Conservation (phyloP, 2,113 vertebrate genomes). For the Ascaphus truei region DNA sequence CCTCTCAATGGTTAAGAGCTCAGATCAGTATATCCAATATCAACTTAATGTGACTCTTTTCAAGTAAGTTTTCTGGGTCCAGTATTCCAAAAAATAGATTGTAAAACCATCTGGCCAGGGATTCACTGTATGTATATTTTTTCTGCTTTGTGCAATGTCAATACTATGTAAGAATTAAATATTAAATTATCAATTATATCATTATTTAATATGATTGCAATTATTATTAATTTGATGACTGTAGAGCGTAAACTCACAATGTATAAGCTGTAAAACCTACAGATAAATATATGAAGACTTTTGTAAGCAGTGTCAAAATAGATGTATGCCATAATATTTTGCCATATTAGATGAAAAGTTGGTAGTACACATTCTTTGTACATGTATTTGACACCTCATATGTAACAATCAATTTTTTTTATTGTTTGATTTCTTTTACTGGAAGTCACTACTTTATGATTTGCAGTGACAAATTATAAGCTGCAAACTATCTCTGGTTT, state of each 20-base stretch:
- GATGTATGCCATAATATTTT: no score
- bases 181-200: no score
- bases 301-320: no score
- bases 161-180: no score
- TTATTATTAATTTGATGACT: no score
- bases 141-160: background rate
- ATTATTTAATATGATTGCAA: no score
- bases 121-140: background rate
- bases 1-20: background rate
- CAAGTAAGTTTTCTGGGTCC: background rate
- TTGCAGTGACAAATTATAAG: conserved; percentile 21
- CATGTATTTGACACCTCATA: background rate
- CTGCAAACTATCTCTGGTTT: conserved; percentile 26
- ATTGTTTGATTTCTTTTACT: conserved; percentile 15
- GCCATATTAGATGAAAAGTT: background rate
- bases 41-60: background rate
- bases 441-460: conserved; percentile 16
- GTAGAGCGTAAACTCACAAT: no score
- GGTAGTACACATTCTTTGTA: background rate
- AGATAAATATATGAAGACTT: no score
- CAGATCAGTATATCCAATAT: background rate
- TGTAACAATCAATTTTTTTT: background rate
- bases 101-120: background rate
- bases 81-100: background rate
- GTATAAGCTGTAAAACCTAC: no score